phyloP scores from a whole-genome alignment of 2,113 vertebrate species.

The Pagrus major region DNA sequence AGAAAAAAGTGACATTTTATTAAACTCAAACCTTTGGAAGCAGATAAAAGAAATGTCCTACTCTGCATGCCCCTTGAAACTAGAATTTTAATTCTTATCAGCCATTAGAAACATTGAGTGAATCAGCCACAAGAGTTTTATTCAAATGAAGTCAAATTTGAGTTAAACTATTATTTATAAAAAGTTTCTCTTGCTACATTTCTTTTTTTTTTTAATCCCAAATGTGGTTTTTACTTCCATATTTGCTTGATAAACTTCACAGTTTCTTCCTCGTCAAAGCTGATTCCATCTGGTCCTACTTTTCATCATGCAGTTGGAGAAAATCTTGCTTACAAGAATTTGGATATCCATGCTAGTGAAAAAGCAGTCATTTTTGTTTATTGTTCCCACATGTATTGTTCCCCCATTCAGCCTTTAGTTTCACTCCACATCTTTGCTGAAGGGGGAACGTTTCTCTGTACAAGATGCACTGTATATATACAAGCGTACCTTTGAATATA shows the following conservation, averaged over 20 bases:
- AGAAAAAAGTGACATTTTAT: not conserved
- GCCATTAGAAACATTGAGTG: not conserved
- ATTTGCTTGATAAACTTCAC: not conserved
- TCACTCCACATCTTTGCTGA: not conserved
- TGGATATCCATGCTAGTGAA: not conserved
- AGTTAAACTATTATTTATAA: too few relatives aligned
- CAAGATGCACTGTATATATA: too few relatives aligned
- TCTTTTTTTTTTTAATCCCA: not conserved
- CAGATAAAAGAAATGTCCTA: not conserved
- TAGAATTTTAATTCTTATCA: not conserved
- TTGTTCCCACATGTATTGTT: conserved; percentile 11
- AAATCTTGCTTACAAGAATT: not conserved
- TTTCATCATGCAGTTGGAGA: conserved; percentile 11
- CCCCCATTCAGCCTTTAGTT: not conserved
- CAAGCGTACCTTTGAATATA: not conserved
- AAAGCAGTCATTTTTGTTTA: conserved; percentile 21
- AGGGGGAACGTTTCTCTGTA: not conserved
- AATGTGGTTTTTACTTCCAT: conserved; percentile 2
- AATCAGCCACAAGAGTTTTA: not conserved
- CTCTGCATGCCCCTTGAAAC: not conserved
- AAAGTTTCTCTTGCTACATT: conserved; percentile 14
- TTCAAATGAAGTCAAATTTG: conserved; percentile 6
- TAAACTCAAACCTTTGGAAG: not conserved
- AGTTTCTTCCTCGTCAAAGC: not conserved
- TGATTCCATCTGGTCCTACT: not conserved